Evolutionary conservation across 2,888 invertebrate genomes (phyloP).

Genomic region (Chrysomela aeneicollis): DNA sequence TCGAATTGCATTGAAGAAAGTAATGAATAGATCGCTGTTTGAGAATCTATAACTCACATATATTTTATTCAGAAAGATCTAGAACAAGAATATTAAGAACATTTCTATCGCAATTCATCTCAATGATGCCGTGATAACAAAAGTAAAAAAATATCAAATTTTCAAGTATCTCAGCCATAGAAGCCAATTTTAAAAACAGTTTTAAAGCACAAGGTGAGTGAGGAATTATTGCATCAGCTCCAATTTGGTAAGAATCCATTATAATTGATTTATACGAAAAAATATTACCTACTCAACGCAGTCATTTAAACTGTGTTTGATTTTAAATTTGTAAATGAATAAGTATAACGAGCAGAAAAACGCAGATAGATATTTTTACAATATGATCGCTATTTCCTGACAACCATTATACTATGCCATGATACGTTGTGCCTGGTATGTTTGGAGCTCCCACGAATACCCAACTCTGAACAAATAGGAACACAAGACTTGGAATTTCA

Average conservation of each 20-base stretch:
- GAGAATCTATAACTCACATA: constrained; percentile 30
- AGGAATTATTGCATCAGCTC: too few species aligned
- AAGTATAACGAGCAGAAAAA: too few species aligned
- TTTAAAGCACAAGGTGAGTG: neutral
- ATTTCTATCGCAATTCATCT: constrained; percentile 32
- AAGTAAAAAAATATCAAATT: constrained; percentile 31
- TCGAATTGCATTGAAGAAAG: constrained; percentile 28
- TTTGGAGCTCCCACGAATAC: neutral
- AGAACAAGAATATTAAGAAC: constrained; percentile 27
- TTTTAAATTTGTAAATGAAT: too few species aligned
- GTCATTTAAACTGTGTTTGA: too few species aligned
- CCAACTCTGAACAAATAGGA: neutral
- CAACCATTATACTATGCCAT: too few species aligned
- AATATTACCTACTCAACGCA: too few species aligned
- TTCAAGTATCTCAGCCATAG: neutral
- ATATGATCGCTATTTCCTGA: too few species aligned
- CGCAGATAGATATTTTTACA: too few species aligned
- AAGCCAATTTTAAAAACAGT: neutral
- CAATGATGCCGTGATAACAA: constrained; percentile 30
- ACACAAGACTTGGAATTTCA: neutral
- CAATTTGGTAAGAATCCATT: too few species aligned
- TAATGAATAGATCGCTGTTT: constrained; percentile 29
- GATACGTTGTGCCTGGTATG: neutral
- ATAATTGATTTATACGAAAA: too few species aligned
- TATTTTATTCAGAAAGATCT: constrained; percentile 28